phyloP scores from a whole-genome alignment of 2,888 invertebrate genomes.

The Eupelmus urozonus region DNA sequence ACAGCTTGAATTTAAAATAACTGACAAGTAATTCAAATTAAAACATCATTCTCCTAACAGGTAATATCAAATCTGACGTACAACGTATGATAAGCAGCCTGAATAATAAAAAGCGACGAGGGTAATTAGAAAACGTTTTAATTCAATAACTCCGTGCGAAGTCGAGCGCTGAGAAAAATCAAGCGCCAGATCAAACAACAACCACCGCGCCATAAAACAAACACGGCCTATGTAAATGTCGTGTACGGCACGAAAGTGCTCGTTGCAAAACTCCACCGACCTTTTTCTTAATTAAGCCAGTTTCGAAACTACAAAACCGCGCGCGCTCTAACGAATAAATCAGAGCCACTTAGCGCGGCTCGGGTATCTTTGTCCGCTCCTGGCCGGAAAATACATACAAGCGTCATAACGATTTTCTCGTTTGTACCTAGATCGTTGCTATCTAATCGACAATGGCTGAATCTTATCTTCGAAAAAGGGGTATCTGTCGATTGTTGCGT shows the following conservation, averaged over 20 bases:
- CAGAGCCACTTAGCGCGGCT: neutral
- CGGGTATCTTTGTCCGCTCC: neutral
- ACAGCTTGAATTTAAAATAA: neutral
- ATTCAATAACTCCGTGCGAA: slow-evolving; percentile 6
- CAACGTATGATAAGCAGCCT: neutral
- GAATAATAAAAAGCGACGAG: slow-evolving; percentile 6
- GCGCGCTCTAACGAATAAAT: slow-evolving; percentile 21
- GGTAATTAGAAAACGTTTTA: slow-evolving; percentile 15
- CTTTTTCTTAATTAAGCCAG: slow-evolving; percentile 41
- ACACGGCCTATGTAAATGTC: slow-evolving; percentile 27
- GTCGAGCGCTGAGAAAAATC: neutral
- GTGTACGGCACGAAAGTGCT: neutral
- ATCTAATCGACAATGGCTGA: slow-evolving; percentile 13
- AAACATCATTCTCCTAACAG: too few species aligned
- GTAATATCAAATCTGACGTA: neutral
- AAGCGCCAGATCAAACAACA: neutral
- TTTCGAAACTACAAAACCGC: slow-evolving; percentile 40
- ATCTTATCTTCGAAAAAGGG: neutral
- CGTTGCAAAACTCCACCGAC: slow-evolving; percentile 7
- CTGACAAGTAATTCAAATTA: neutral
- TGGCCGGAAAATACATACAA: neutral
- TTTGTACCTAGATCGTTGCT: neutral
- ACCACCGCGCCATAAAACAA: slow-evolving; percentile 20
- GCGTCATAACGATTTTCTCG: neutral
- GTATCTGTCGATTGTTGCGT: neutral